A percentile compares a stretch with the other conserved stretches of the same genome.
These are phyloP conservation scores for Pteronura brasiliensis DNA, from an alignment of 2,113 vertebrate species.

Conservation along the genomic window DNA sequence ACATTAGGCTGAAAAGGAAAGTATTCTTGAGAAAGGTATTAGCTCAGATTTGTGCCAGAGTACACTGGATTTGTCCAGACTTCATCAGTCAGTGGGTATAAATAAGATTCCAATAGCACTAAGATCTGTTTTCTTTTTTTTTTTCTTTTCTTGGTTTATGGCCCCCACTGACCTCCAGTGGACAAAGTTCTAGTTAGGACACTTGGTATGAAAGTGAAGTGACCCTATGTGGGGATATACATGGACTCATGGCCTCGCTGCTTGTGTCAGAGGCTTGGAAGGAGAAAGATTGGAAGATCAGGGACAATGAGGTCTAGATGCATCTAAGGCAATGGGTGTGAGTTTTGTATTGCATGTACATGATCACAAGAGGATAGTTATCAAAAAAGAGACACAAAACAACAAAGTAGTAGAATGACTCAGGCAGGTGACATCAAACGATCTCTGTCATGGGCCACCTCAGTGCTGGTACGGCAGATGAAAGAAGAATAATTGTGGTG, in stretches of 20 bases:
- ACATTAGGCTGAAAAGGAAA: neutral
- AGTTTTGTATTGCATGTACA: neutral
- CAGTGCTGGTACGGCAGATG: neutral
- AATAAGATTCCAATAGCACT: neutral
- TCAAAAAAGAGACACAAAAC: neutral
- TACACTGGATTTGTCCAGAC: neutral
- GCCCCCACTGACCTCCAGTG: neutral
- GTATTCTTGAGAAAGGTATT: neutral
- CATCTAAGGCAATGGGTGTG: neutral
- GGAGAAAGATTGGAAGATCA: neutral
- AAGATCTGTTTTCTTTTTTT: neutral
- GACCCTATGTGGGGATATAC: neutral
- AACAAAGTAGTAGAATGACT: neutral
- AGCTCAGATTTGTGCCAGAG: neutral
- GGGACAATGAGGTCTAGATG: neutral
- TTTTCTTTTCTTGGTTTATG: neutral
- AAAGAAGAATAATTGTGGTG: neutral
- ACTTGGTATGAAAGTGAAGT: neutral
- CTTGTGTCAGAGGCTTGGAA: neutral
- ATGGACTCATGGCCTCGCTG: neutral
- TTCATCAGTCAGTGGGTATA: neutral
- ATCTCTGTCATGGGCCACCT: neutral
- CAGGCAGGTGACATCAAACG: neutral
- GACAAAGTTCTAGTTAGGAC: neutral
- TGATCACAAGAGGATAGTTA: neutral